Evolutionary conservation across 2,113 vertebrate genomes (phyloP).

Genomic region (Casuarius casuarius): DNA sequence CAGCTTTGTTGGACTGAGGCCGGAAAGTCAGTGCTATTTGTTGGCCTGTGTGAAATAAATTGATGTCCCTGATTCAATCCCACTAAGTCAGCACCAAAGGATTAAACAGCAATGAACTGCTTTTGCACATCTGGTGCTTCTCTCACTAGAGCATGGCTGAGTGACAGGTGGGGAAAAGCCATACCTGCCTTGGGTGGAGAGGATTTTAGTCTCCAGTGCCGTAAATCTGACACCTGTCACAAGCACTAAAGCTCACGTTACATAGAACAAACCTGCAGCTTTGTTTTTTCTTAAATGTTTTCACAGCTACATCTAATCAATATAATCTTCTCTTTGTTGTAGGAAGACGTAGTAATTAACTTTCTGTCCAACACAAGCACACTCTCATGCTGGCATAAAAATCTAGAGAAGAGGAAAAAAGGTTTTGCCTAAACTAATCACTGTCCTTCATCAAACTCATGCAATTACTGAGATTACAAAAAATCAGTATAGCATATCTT

Average conservation of each 20-base stretch:
- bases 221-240: conserved; percentile 64
- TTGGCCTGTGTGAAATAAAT: background rate
- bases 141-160: conserved; percentile 31
- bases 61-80: conserved; percentile 6
- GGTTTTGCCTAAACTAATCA: conserved; percentile 17
- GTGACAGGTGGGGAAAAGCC: conserved; percentile 19
- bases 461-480: background rate
- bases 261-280: conserved; percentile 2
- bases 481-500: background rate
- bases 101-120: conserved; percentile 37
- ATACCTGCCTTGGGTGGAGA: conserved; percentile 15
- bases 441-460: background rate
- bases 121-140: conserved; percentile 58
- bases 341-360: conserved; percentile 52
- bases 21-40: conserved; percentile 23
- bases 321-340: conserved; percentile 24
- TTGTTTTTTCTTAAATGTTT: conserved; percentile 50
- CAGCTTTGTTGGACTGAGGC: conserved; percentile 5
- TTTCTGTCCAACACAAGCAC: background rate
- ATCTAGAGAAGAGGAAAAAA: background rate
- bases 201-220: conserved; percentile 7
- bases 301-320: conserved; percentile 60
- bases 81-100: conserved; percentile 38
- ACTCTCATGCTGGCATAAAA: background rate
- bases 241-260: conserved; percentile 60